Evolutionary conservation across 2,113 vertebrate species (phyloP).

Genomic region (Larimichthys polyactis): DNA sequence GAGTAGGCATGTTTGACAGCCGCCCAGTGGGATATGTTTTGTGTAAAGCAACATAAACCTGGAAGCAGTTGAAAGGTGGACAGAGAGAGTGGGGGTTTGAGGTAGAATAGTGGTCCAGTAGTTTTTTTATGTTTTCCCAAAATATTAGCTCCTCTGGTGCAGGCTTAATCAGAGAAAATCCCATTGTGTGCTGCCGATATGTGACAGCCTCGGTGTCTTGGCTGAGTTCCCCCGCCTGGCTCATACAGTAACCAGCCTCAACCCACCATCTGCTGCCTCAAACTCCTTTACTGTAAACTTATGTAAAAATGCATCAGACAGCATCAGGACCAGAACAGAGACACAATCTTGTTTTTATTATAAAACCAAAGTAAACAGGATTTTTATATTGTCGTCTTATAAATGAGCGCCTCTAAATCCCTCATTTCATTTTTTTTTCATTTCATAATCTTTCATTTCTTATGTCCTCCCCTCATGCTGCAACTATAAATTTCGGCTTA

Average conservation of each 20-base stretch:
- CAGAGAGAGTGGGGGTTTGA: neutral
- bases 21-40: neutral
- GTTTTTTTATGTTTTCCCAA: conserved; percentile 15
- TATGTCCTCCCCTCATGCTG: neutral
- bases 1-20: conserved; percentile 21
- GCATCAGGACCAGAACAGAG: neutral
- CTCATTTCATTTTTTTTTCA: no score
- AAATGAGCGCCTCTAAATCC: neutral
- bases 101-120: no score
- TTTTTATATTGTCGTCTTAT: neutral
- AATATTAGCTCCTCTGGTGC: conserved; percentile 22
- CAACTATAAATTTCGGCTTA: neutral
- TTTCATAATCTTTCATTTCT: neutral
- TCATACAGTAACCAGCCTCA: conserved; percentile 36
- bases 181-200: conserved; percentile 8
- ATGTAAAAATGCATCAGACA: neutral
- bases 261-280: conserved; percentile 66
- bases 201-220: conserved; percentile 41
- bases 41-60: conserved; percentile 16
- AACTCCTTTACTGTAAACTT: conserved; percentile 32
- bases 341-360: neutral
- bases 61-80: conserved; percentile 11
- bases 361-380: neutral
- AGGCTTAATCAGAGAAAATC: conserved; percentile 23
- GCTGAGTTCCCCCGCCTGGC: conserved; percentile 33